Conservation (phyloP, 2,113 vertebrate species). For the Pedetes capensis region DNA sequence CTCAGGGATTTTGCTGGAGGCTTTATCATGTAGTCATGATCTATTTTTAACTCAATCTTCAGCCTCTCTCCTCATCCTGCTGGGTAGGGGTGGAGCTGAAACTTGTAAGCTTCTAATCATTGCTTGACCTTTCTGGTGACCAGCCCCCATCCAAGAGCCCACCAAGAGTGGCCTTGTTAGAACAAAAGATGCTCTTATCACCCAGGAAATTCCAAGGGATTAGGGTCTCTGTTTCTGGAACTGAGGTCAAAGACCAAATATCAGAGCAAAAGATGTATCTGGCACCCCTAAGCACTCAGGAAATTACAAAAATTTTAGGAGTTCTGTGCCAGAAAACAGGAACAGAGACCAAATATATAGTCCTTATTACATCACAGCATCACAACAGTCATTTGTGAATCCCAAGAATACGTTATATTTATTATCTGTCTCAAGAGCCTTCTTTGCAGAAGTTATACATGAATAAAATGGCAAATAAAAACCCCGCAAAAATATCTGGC, state of each 20-base stretch:
- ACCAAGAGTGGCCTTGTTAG: background rate
- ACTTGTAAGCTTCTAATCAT: background rate
- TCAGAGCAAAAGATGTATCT: background rate
- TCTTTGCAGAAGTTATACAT: slow-evolving; percentile 40
- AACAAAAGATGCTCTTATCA: background rate
- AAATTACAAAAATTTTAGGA: background rate
- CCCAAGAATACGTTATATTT: slow-evolving; percentile 35
- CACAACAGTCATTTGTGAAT: slow-evolving; percentile 40
- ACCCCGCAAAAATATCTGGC: background rate
- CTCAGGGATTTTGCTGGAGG: background rate
- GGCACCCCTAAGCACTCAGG: background rate
- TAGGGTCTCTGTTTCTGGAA: background rate
- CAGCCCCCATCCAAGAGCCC: background rate
- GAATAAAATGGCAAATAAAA: slow-evolving; percentile 42
- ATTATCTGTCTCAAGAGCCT: background rate
- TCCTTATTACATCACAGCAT: background rate
- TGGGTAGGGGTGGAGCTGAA: background rate
- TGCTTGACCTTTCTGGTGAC: background rate
- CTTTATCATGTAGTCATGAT: background rate
- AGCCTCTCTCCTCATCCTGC: background rate
- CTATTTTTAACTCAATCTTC: background rate
- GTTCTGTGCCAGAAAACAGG: background rate
- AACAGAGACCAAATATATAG: background rate
- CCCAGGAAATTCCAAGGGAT: background rate
- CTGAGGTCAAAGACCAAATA: background rate